These are phyloP conservation scores for Lutraria rhynchaena DNA, from an alignment of 1,140 invertebrate genomes.

Conservation along the genomic window DNA sequence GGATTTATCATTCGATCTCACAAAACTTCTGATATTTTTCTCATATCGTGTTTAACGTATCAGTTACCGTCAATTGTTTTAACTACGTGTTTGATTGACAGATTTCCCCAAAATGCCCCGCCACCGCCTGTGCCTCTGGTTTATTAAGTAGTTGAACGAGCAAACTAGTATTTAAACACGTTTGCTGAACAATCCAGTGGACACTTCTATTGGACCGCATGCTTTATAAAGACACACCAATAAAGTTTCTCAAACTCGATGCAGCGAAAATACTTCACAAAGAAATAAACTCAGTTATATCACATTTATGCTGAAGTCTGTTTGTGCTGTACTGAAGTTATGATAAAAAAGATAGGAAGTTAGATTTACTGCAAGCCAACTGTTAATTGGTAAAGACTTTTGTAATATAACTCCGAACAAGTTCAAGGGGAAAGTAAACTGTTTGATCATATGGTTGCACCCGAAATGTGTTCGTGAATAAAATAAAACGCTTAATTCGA, in stretches of 20 bases:
- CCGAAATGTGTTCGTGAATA: too few relatives aligned
- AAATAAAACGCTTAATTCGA: too few relatives aligned
- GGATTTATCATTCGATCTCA: background rate
- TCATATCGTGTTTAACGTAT: slow-evolving; percentile 6
- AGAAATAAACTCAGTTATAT: too few relatives aligned
- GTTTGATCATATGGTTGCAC: too few relatives aligned
- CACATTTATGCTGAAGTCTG: background rate
- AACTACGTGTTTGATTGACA: background rate
- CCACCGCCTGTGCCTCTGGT: slow-evolving; percentile 1
- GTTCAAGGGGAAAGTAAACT: too few relatives aligned
- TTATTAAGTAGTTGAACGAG: background rate
- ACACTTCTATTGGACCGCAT: background rate
- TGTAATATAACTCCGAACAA: too few relatives aligned
- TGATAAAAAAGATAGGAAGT: too few relatives aligned
- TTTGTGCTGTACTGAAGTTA: background rate
- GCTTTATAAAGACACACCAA: background rate
- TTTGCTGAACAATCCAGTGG: background rate
- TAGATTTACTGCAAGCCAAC: too few relatives aligned
- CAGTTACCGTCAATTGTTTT: slow-evolving; percentile 25
- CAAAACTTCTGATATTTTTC: slow-evolving; percentile 1
- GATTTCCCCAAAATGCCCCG: background rate
- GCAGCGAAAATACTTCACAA: background rate
- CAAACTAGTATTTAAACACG: background rate
- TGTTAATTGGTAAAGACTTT: too few relatives aligned
- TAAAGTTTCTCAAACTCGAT: background rate